Evolutionary conservation across 2,113 vertebrate genomes (phyloP), one percentile per base, ranked within the genome.

Genomic region (Nothoprocta pentlandii): DNA sequence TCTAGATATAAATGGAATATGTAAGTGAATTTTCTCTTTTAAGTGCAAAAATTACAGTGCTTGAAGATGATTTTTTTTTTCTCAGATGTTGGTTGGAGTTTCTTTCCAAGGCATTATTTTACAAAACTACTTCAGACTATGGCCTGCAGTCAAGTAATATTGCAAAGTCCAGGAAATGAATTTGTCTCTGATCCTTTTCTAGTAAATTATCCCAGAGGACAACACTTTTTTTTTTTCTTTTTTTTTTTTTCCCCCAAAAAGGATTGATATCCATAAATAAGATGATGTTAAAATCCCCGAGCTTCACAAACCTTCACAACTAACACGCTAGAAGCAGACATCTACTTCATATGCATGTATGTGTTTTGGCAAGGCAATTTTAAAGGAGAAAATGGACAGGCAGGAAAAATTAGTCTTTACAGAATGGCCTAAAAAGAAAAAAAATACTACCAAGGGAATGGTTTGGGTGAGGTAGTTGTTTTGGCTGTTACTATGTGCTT

Each of bases 101-200:
- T 51, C 68, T 94, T 93, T 77, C 32, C 68, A 83, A 75, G 56
- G 67, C 49, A 89, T 91, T 91, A 83, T 62, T 51, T 94, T 79
- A 64, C 56, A 87, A 51, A 87, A 83, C 91, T 92, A 68, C 61
- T 23, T 69, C 46, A 49, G 20, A n/a, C 21, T 68, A 39, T 91
- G 53, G 32, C 53, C 32, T 88, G 64, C 28, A 78, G 71, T 86
- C 73, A 91, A 83, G 82, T 77, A 82, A 67, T 85, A 54, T 70
- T 95, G 71, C 64, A 85, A 80, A 92, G 76, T 85, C 87, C 41
- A 92, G 81, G 76, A 95, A 85, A 61, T 90, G 0, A 85, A 63
- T 93, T 83, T 94, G 59, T 89, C 63, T 95, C 41, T 39, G 77
- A 19, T 9, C 58, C 78, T 73, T 94, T 91, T 90, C 76, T 71